Conservation (phyloP, 1,140 invertebrate species). For the Cydia splendana region DNA sequence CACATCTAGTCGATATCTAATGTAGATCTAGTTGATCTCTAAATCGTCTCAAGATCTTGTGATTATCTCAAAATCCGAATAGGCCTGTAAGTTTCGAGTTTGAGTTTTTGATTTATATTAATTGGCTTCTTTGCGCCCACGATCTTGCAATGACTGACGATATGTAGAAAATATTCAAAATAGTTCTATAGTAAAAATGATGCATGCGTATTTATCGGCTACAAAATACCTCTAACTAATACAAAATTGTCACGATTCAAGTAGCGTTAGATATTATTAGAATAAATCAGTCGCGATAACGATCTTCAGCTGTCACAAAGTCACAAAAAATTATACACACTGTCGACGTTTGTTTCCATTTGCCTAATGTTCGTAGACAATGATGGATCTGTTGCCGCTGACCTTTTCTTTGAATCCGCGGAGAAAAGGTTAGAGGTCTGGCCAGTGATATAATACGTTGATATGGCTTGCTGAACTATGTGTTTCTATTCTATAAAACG, state of each 20-base stretch:
- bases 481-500: too few relatives aligned
- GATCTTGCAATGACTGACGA: too few relatives aligned
- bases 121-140: too few relatives aligned
- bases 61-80: too few relatives aligned
- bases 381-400: neutral
- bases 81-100: too few relatives aligned
- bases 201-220: neutral
- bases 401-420: conserved; percentile 15
- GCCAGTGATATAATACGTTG: neutral
- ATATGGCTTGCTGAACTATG: neutral
- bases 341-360: conserved; percentile 14
- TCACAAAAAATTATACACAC: conserved; percentile 21
- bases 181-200: neutral
- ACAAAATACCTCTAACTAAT: neutral
- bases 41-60: too few relatives aligned
- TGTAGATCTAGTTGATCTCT: too few relatives aligned
- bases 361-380: conserved; percentile 6
- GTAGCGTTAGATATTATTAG: conserved; percentile 4
- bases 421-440: conserved; percentile 17
- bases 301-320: conserved; percentile 13
- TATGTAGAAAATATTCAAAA: too few relatives aligned
- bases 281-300: conserved; percentile 4
- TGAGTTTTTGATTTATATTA: too few relatives aligned
- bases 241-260: conserved; percentile 17
- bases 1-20: too few relatives aligned